Evolutionary conservation across 2,797 vertebrate species (phyloP), one percentile per base, ranked within the genome.

Genomic region (Meda fulgida): DNA sequence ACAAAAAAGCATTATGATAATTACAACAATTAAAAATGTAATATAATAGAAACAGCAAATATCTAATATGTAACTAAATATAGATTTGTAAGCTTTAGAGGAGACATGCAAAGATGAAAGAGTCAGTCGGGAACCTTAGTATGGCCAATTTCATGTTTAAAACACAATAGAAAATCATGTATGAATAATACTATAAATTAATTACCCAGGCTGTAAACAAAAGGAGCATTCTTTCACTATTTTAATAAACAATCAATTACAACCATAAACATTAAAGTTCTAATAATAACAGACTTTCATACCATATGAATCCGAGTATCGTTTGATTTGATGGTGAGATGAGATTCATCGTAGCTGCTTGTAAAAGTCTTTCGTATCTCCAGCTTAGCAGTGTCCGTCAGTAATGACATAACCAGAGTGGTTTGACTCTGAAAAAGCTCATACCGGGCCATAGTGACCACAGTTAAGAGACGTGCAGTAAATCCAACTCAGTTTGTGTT

Each of bases 341-440:
- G 29, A 19, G 80, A 63, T 46, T 75, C 55, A 48, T 18, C 14
- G 16, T 18, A 23, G 46, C 10, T 67, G 23, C 14, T 14, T 2
- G 46, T 34, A 26, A 84, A 84, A 63, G 76, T 7, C 9, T 71
- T 72, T 29, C 8, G 38, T 71, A 84, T 78, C 53, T 84, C 83
- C 0, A 71, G 66, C 23, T 84, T 78, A 5, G 83, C 76, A 6
- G 36, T 58, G 83, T 78, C 83, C 75, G 66, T 29, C 53, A 84
- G 76, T 58, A 84, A 48, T 6, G 83, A 79, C 7, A 79, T 14
- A 21, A 84, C 18, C n/a, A 79, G 66, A 23, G 76, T 2, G 26
- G 16, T 51, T 23, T 84, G 83, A 60, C 36, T 79, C 26, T 84
- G 66, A 51, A 84, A 84, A 46, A 84, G 65, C 29, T 84, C 53